A percentile compares a stretch with the other conserved stretches of the same genome.
phyloP scores from a whole-genome alignment of 37 sponge, comb jelly and placozoan genomes.

The Diacarnus erythraeanus region DNA sequence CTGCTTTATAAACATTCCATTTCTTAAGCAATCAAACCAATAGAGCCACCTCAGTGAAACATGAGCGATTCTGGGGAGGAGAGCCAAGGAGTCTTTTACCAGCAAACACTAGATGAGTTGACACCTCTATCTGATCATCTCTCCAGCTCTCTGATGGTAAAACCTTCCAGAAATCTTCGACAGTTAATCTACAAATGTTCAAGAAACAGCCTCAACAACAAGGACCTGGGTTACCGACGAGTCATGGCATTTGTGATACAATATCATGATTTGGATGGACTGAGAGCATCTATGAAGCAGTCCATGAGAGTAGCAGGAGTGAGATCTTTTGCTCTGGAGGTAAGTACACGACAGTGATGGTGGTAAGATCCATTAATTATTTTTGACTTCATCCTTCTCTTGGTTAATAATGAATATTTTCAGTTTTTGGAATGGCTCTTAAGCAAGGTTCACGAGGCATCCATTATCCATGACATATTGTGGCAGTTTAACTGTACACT shows the following conservation, averaged over 20 bases:
- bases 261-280: slow-evolving; percentile 80
- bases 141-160: slow-evolving; percentile 4
- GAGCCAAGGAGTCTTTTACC: neutral
- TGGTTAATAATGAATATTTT: neutral
- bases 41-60: neutral
- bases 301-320: slow-evolving; percentile 64
- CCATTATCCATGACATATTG: slow-evolving; percentile 79
- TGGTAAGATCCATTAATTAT: neutral
- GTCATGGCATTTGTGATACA: slow-evolving; percentile 60
- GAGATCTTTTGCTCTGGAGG: slow-evolving; percentile 72
- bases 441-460: slow-evolving; percentile 42
- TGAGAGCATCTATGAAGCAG: slow-evolving; percentile 81
- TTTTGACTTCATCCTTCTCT: neutral
- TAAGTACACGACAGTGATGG: slow-evolving; percentile 6
- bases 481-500: slow-evolving; percentile 85
- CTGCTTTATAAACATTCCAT: neutral
- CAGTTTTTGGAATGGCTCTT: slow-evolving; percentile 83
- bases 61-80: slow-evolving; percentile 13
- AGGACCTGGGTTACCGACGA: slow-evolving; percentile 51
- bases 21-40: neutral
- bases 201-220: slow-evolving; percentile 30
- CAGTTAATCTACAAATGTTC: slow-evolving; percentile 77
- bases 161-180: slow-evolving; percentile 64
- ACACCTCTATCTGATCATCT: neutral
- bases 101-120: neutral